Percentiles rank a stretch among this genome's conserved stretches.
Evolutionary conservation across 2,888 invertebrate genomes (phyloP).

Genomic region (Xylophagus ater): DNA sequence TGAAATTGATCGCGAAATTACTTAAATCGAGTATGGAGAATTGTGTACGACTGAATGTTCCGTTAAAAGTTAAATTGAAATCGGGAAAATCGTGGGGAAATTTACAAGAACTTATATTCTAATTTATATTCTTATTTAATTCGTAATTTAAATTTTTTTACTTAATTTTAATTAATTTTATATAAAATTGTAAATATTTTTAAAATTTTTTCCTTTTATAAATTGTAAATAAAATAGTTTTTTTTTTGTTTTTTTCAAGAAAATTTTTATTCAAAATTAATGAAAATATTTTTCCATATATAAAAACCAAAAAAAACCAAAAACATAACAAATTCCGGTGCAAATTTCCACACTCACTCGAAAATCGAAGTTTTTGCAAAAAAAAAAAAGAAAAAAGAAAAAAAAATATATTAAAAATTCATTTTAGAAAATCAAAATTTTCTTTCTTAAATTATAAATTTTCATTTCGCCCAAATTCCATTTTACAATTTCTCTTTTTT

Average conservation of each 20-base stretch:
- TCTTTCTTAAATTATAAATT: background rate
- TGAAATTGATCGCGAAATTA: constrained; percentile 47
- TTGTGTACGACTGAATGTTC: constrained; percentile 58
- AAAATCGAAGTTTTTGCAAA: no score
- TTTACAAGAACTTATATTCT: constrained; percentile 27
- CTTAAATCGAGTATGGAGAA: constrained; percentile 73
- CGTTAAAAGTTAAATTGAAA: constrained; percentile 81
- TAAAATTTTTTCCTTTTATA: no score
- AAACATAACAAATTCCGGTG: no score
- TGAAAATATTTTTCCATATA: no score
- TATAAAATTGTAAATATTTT: background rate
- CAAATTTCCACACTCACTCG: no score
- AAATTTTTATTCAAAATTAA: no score
- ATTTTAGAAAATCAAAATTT: no score
- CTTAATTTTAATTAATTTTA: background rate
- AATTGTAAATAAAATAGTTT: background rate
- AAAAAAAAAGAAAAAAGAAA: no score
- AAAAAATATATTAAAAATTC: no score
- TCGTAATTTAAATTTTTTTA: background rate
- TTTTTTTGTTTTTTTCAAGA: constrained; percentile 1
- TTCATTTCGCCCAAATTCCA: no score
- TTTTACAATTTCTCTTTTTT: constrained; percentile 22
- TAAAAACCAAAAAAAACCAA: no score
- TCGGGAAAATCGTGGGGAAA: constrained; percentile 72
- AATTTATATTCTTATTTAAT: constrained; percentile 7